Percentiles rank a stretch among this genome's conserved stretches.
Conservation (phyloP, 1,140 invertebrate genomes). For the Branchinecta lynchi region DNA sequence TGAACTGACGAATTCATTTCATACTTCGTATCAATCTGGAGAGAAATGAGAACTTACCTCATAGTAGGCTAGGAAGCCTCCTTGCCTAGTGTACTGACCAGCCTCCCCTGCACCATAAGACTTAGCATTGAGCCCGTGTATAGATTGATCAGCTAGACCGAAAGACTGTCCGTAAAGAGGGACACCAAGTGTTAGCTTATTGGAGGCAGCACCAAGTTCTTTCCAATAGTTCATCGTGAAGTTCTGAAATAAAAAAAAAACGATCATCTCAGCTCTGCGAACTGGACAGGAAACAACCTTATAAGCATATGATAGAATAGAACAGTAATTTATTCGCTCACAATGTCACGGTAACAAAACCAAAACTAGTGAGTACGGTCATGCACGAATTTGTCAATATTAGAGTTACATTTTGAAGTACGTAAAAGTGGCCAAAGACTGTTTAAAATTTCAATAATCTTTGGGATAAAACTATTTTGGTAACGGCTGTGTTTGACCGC, state of each 20-base stretch:
- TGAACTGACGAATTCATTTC: constrained; percentile 23
- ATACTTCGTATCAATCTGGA: constrained; percentile 7
- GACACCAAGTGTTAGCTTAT: constrained; percentile 48
- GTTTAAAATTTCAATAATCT: too few relatives aligned
- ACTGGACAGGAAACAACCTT: too few relatives aligned
- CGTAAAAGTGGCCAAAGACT: too few relatives aligned
- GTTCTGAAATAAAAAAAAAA: constrained; percentile 16
- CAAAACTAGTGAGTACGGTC: too few relatives aligned
- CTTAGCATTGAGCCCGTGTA: constrained; percentile 38
- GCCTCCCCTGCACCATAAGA: constrained; percentile 49
- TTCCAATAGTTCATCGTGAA: constrained; percentile 40
- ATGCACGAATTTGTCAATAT: too few relatives aligned
- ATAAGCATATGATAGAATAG: too few relatives aligned
- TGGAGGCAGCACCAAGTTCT: constrained; percentile 38
- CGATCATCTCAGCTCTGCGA: not conserved
- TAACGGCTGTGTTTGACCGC: too few relatives aligned
- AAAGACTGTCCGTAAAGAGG: constrained; percentile 49
- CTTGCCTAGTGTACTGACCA: constrained; percentile 62
- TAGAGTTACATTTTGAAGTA: too few relatives aligned
- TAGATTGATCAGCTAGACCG: constrained; percentile 34
- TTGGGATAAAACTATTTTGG: too few relatives aligned
- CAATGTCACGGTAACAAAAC: too few relatives aligned
- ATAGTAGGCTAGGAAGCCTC: constrained; percentile 74
- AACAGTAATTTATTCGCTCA: too few relatives aligned
- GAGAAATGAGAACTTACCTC: constrained; percentile 39